Percentiles rank a stretch among this genome's conserved stretches.
These are phyloP conservation scores for Drosophila rubida DNA, from an alignment of 2,888 invertebrate species.

Conservation along the genomic window DNA sequence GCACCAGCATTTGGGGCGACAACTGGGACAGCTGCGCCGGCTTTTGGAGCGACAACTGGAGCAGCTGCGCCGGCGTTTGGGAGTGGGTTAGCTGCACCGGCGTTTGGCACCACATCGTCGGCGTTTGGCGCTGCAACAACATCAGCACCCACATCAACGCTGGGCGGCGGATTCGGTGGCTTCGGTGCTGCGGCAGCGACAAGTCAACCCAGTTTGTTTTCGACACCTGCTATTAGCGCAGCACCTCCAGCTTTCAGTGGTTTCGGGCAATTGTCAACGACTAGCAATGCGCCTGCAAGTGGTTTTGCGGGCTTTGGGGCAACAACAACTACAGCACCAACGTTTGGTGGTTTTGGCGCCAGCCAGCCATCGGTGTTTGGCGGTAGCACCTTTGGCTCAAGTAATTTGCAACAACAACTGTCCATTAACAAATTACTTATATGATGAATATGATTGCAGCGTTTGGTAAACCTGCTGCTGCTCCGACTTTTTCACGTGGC, in stretches of 20 bases:
- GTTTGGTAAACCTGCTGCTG: constrained; percentile 83
- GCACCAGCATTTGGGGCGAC: constrained; percentile 53
- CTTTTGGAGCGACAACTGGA: constrained; percentile 35
- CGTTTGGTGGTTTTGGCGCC: constrained; percentile 85
- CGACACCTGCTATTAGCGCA: constrained; percentile 63
- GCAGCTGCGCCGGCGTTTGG: constrained; percentile 53
- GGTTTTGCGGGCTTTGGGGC: constrained; percentile 82
- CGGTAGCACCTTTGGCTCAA: constrained; percentile 52
- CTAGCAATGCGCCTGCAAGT: constrained; percentile 56
- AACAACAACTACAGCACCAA: constrained; percentile 83
- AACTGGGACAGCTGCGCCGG: constrained; percentile 30
- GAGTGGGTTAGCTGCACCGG: constrained; percentile 65
- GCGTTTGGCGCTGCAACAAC: constrained; percentile 69
- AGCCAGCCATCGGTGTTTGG: constrained; percentile 52
- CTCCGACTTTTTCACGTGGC: constrained; percentile 83
- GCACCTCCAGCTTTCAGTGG: constrained; percentile 85
- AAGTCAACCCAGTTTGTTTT: constrained; percentile 84
- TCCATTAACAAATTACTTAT: constrained; percentile 5
- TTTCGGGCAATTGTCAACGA: constrained; percentile 76
- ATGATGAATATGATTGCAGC: constrained; percentile 48
- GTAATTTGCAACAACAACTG: constrained; percentile 32
- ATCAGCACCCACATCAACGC: constrained; percentile 61
- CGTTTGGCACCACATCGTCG: constrained; percentile 66
- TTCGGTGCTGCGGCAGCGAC: constrained; percentile 84
- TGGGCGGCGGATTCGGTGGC: constrained; percentile 82